Evolutionary conservation across 2,888 invertebrate genomes (phyloP).

Genomic region (Apotomis capreana): DNA sequence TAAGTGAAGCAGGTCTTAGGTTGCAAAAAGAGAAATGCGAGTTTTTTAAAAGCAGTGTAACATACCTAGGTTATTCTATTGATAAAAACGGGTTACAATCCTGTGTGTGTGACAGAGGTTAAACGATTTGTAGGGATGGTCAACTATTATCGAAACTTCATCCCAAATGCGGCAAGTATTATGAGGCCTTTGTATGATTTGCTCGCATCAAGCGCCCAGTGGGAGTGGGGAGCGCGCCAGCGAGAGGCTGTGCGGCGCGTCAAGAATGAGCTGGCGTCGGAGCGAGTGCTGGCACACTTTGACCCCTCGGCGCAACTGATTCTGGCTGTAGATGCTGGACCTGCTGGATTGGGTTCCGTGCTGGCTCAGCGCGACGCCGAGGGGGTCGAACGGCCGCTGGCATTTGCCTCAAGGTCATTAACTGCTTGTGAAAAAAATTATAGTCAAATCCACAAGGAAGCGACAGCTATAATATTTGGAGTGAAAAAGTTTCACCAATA

Average conservation of each 20-base stretch:
- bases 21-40: no score
- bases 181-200: conserved; percentile 46
- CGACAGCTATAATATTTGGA: no score
- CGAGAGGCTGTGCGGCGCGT: background rate
- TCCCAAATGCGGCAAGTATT: conserved; percentile 46
- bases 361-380: background rate
- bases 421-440: no score
- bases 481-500: no score
- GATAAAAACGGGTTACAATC: conserved; percentile 44
- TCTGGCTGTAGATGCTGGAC: background rate
- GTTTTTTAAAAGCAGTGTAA: no score
- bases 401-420: no score
- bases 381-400: no score
- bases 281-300: background rate
- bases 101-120: conserved; percentile 40
- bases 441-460: no score
- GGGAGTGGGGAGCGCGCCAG: conserved; percentile 20
- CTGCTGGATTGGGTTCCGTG: background rate
- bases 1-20: no score
- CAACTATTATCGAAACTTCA: conserved; percentile 51
- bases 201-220: conserved; percentile 31
- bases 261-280: conserved; percentile 5
- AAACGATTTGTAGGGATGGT: conserved; percentile 49
- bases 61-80: conserved; percentile 46
- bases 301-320: background rate